Percentiles rank a stretch among this genome's conserved stretches.
Evolutionary conservation across 1,140 invertebrate genomes (phyloP).

Genomic region (Aleiodes sp.): DNA sequence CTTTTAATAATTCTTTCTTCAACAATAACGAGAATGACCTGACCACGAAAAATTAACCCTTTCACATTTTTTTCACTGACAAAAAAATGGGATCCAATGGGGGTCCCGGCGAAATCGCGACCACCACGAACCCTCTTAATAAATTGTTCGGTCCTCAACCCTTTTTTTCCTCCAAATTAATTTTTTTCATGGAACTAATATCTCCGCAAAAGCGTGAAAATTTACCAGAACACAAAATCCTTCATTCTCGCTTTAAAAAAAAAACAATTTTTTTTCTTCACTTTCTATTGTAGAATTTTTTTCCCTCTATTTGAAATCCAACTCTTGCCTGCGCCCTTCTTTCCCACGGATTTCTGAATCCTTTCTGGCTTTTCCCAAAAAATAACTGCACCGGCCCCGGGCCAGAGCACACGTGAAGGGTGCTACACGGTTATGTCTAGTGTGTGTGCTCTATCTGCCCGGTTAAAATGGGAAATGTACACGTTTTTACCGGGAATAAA

Average conservation of each 20-base stretch:
- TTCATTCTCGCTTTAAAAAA: not conserved
- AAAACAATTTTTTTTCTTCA: constrained; percentile 21
- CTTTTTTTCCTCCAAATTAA: constrained; percentile 37
- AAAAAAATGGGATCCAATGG: constrained; percentile 27
- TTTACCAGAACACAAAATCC: constrained; percentile 37
- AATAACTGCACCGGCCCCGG: constrained; percentile 41
- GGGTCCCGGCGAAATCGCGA: constrained; percentile 20
- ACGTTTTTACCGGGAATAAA: constrained; percentile 39
- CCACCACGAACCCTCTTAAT: constrained; percentile 16
- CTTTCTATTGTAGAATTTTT: constrained; percentile 35
- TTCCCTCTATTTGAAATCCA: constrained; percentile 47
- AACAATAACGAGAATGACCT: constrained; percentile 20
- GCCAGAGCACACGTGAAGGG: constrained; percentile 19
- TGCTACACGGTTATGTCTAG: too few species aligned
- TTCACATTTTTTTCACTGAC: constrained; percentile 17
- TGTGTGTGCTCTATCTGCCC: constrained; percentile 37
- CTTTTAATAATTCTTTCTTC: not conserved
- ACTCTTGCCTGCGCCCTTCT: constrained; percentile 53
- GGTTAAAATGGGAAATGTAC: constrained; percentile 50
- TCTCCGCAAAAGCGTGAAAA: constrained; percentile 50
- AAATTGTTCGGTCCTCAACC: constrained; percentile 32
- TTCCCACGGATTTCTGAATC: constrained; percentile 63
- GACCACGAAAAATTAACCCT: constrained; percentile 18
- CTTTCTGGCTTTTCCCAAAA: constrained; percentile 50
- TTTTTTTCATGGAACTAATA: constrained; percentile 36